Percentiles rank a stretch among this genome's conserved stretches.
These are phyloP conservation scores for Chymomyza procnemis DNA, from an alignment of 2,888 invertebrate genomes.

Conservation along the genomic window DNA sequence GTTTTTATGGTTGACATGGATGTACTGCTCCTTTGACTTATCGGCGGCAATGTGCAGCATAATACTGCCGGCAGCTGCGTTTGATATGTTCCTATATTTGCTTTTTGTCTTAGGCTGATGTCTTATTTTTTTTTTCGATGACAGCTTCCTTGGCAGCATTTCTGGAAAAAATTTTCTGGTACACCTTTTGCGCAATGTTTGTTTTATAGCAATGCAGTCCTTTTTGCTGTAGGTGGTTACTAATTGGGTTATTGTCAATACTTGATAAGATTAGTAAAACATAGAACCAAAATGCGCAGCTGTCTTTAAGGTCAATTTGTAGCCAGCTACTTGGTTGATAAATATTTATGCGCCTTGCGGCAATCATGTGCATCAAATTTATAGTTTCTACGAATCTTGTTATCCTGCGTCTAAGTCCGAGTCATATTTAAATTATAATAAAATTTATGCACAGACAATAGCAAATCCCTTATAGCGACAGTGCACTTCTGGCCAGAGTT, in stretches of 20 bases:
- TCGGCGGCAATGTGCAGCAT: conserved; percentile 29
- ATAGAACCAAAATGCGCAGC: conserved; percentile 34
- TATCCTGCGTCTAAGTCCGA: conserved; percentile 44
- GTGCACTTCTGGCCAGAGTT: neutral
- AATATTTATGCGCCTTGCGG: conserved; percentile 27
- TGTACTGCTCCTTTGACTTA: conserved; percentile 42
- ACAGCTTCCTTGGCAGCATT: conserved; percentile 67
- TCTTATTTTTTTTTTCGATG: conserved; percentile 44
- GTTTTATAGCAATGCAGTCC: conserved; percentile 17
- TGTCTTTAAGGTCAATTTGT: conserved; percentile 27
- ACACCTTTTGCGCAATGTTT: conserved; percentile 51
- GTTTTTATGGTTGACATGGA: conserved; percentile 61
- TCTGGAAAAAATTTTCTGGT: conserved; percentile 26
- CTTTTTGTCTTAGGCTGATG: conserved; percentile 41
- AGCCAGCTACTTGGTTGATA: conserved; percentile 18
- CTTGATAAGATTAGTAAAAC: conserved; percentile 63
- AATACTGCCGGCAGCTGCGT: conserved; percentile 57
- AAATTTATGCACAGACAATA: conserved; percentile 3
- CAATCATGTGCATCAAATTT: conserved; percentile 43
- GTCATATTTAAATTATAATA: conserved; percentile 49
- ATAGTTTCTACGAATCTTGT: conserved; percentile 53
- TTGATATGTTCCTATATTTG: conserved; percentile 35
- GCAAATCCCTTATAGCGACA: conserved; percentile 27
- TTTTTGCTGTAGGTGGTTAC: conserved; percentile 70
- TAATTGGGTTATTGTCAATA: conserved; percentile 73